These are phyloP conservation scores for Machaerirhynchus nigripectus DNA, from an alignment of 2,113 vertebrate species.

Conservation along the genomic window DNA sequence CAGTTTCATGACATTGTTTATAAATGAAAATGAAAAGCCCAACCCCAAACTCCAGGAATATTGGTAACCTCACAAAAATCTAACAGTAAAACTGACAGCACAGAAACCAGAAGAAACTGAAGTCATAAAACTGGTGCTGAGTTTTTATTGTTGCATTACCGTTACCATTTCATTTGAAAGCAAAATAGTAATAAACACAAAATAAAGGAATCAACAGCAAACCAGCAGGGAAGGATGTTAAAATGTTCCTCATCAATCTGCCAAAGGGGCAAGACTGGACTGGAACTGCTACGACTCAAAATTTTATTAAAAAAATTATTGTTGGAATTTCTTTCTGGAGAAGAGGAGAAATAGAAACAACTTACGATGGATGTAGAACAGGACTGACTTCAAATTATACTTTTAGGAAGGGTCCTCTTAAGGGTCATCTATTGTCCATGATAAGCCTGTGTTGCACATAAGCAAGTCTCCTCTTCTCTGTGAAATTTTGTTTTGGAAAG, in stretches of 20 bases:
- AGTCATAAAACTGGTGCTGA: background rate
- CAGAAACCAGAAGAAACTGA: background rate
- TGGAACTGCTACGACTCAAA: background rate
- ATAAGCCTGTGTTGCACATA: background rate
- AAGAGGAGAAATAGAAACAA: background rate
- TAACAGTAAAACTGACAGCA: background rate
- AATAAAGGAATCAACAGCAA: background rate
- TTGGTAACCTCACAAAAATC: background rate
- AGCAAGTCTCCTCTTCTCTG: background rate
- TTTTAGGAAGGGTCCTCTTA: background rate
- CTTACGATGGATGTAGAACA: background rate
- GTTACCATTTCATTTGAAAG: background rate
- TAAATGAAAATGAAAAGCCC: background rate
- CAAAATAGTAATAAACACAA: background rate
- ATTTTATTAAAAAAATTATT: background rate
- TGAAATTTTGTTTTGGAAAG: background rate
- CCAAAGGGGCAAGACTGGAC: background rate
- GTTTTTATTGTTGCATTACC: background rate
- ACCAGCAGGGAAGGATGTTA: background rate
- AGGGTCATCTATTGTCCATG: background rate
- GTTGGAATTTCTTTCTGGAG: background rate
- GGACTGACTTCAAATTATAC: background rate
- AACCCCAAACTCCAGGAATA: background rate
- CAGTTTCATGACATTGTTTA: background rate
- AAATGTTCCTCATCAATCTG: background rate